A percentile compares a stretch with the other conserved stretches of the same genome.
Evolutionary conservation across 2,888 invertebrate genomes (phyloP).

Genomic region (Norana najaformis): DNA sequence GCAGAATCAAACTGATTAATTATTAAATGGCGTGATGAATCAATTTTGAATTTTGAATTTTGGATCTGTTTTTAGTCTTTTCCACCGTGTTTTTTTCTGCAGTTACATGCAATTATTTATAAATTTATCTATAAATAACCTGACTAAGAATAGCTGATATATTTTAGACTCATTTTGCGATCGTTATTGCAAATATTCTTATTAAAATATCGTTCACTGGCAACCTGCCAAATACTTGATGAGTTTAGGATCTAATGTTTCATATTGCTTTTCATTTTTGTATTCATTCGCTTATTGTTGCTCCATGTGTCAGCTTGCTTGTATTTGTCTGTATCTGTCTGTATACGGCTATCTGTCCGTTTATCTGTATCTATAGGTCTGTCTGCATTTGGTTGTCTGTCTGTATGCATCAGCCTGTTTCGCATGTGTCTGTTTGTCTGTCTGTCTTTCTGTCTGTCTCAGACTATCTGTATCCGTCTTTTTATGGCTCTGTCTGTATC

Average conservation of each 20-base stretch:
- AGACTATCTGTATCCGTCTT: neutral
- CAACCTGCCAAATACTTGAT: neutral
- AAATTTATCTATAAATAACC: neutral
- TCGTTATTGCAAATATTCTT: neutral
- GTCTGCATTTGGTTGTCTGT: neutral
- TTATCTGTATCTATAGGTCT: neutral
- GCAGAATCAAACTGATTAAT: too few species aligned
- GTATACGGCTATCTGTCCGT: neutral
- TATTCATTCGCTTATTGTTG: neutral
- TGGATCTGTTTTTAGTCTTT: neutral
- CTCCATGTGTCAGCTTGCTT: neutral
- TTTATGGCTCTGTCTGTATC: neutral
- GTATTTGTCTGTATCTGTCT: neutral
- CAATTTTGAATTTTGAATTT: neutral
- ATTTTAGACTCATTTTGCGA: neutral
- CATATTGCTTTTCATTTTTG: neutral
- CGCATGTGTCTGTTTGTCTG: neutral
- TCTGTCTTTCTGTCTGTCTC: neutral
- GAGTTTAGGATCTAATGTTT: neutral
- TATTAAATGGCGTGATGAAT: neutral
- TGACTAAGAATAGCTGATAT: neutral
- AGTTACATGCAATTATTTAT: neutral
- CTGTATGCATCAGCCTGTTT: too few species aligned
- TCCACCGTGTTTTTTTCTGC: neutral
- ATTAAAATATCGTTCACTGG: neutral